Conservation (phyloP, 2,797 vertebrate genomes). For the Euthynnus affinis region DNA sequence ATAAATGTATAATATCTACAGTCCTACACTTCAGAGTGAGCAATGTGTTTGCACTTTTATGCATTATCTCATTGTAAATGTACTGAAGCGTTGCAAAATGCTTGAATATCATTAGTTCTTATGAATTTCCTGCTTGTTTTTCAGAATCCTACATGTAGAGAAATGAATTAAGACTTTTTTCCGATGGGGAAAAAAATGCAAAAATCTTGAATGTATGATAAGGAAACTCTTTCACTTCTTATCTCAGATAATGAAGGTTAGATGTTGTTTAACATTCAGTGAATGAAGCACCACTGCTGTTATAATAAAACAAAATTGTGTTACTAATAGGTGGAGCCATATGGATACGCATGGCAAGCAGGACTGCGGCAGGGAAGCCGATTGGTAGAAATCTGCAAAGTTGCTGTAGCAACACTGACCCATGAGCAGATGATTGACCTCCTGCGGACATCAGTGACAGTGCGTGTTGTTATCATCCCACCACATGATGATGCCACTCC, state of each 20-base stretch:
- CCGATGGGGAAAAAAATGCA: too few species aligned
- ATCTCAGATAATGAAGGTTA: background rate
- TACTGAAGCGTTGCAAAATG: too few species aligned
- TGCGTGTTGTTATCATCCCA: slow-evolving; percentile 97
- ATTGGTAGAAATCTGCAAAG: slow-evolving; percentile 98
- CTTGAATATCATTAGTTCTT: too few species aligned
- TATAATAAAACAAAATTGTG: background rate
- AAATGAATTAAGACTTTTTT: too few species aligned
- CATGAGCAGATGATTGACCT: slow-evolving; percentile 99
- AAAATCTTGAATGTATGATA: too few species aligned
- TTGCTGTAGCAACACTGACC: slow-evolving; percentile 95
- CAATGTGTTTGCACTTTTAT: too few species aligned
- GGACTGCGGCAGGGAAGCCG: slow-evolving; percentile 97
- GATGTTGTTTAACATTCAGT: too few species aligned
- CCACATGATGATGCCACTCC: slow-evolving; percentile 97
- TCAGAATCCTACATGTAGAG: too few species aligned
- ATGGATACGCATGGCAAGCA: slow-evolving; percentile 98
- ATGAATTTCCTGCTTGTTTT: too few species aligned
- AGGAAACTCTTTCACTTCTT: background rate
- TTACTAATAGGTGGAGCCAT: slow-evolving; percentile 90
- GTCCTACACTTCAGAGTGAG: too few species aligned
- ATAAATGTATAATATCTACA: too few species aligned
- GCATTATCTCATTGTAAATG: too few species aligned
- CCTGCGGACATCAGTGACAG: slow-evolving; percentile 94
- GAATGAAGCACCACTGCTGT: background rate